Percentiles rank a stretch among this genome's conserved stretches.
phyloP scores from a whole-genome alignment of 2,113 vertebrate species.

The Poecilia latipinna region DNA sequence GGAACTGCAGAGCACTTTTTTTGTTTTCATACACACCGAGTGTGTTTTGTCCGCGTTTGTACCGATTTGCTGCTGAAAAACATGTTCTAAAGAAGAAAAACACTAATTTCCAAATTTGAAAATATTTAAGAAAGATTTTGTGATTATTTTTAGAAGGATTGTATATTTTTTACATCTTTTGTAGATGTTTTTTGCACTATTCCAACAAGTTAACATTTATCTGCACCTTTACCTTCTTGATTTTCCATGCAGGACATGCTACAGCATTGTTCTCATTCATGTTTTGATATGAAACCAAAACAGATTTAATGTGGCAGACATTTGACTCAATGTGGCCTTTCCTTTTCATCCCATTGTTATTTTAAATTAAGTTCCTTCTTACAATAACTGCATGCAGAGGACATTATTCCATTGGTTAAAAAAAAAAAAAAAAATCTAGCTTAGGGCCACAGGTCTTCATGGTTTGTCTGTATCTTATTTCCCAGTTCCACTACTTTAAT shows the following conservation, averaged over 20 bases:
- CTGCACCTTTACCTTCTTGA: background rate
- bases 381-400: background rate
- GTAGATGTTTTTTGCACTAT: slow-evolving; percentile 43
- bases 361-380: background rate
- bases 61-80: slow-evolving; percentile 9
- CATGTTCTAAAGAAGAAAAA: background rate
- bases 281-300: slow-evolving; percentile 1
- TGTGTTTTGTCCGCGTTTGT: slow-evolving; percentile 27
- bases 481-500: background rate
- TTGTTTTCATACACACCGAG: slow-evolving; percentile 1
- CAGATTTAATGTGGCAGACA: slow-evolving; percentile 18
- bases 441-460: background rate
- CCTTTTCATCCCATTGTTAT: background rate
- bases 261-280: background rate
- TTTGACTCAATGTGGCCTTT: background rate
- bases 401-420: background rate
- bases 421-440: background rate
- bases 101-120: background rate
- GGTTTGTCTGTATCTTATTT: background rate
- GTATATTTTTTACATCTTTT: slow-evolving; percentile 38
- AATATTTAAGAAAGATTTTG: slow-evolving; percentile 13
- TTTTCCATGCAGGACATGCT: background rate
- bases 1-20: slow-evolving; percentile 26
- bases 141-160: background rate
- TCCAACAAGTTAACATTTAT: background rate